Evolutionary conservation across 1,140 invertebrate species (phyloP), one percentile per base, ranked within the genome.

Genomic region (Nixonia krombeini): DNA sequence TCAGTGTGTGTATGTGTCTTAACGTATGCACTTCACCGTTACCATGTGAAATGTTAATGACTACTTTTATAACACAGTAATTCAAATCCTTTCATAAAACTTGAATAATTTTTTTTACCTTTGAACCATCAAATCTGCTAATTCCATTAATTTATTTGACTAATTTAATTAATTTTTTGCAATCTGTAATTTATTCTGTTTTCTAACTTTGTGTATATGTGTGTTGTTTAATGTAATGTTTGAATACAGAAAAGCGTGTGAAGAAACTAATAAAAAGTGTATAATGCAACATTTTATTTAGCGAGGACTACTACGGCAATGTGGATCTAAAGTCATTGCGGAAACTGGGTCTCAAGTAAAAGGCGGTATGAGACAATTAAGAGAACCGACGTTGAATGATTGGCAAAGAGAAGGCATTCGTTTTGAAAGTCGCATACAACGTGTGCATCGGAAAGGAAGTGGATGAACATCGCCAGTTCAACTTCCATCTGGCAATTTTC

Each of bases 251-350:
- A n/a, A n/a, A n/a, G 23, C 37, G 28, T 35, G 28, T 50, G 10
- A 59, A 44, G 10, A 28, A 44, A 16, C 2, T 16, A 18, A n/a
- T 21, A 7, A 31, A 6, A 35, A 50, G 17, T 45, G 42, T 38
- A 45, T 63, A 49, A 58, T 56, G 8, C 52, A 55, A 61, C 62
- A 69, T 72, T 78, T 80, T 83, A 86, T 87, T 81, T 87, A 94
- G 92, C 81, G 91, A 93, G 86, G 92, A 94, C 86, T 94, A 94
- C 86, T 93, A 94, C 77, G 92, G 92, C 76, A 91, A 93, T 78
- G 90, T 94, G 70, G 92, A 94, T 84, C 84, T 93, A 62, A 93
- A 93, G 83, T 90, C 91, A 45, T 85, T 94, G 61, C 91, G 91
- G 86, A 93, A 93, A 83, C 83, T 92, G 81, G 92, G 92, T 82